Base-by-base conservation (phyloP, 2,797 vertebrate species). In the Thripadectes ignobilis region DNA sequence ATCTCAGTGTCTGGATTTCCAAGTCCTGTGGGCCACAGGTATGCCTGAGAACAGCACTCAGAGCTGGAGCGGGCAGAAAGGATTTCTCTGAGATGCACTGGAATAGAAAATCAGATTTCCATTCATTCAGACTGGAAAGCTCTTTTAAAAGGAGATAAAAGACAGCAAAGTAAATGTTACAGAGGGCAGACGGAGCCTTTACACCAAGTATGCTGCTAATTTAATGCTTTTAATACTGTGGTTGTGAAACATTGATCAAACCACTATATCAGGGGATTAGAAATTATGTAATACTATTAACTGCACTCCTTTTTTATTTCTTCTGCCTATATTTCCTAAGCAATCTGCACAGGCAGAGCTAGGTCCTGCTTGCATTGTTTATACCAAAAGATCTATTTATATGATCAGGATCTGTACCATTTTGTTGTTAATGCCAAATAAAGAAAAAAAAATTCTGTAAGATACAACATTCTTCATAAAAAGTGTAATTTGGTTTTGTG, bases 131-230 rank as follows among this genome's bases (percentile, higher is more conserved):
- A 18, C 41, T 55, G 30, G 32, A 89, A 79, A 65, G 4, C 12
- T 73, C 38, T 57, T 87, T 66, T 21, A 61, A 77, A 93, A 72
- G 24, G 14, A 94, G 24, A 34, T n/a, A 34, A 87, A 93, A 74
- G 38, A 36, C 34, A 74, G 22, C 19, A 69, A 84, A 41, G 43
- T 39, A 84, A 41, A 38, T 43, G 61, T 75, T 84, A 32, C 21
- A 7, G 32, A 54, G 32, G 29, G 12, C 59, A 38, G 73, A 51
- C 23, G 34, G 38, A 48, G 34, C 10, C 12, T 5, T 41, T 38
- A 29, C 6, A 12, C 3, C 18, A 57, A 29, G 6, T 66, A 43
- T 14, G 32, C 8, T 91, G 48, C 20, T 48, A 6, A 32, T 63
- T 67, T 63, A 61, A 58, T 19, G 26, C 9, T 23, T 58, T 65